phyloP scores from a whole-genome alignment of 2,113 vertebrate species.

The Tetrax tetrax region DNA sequence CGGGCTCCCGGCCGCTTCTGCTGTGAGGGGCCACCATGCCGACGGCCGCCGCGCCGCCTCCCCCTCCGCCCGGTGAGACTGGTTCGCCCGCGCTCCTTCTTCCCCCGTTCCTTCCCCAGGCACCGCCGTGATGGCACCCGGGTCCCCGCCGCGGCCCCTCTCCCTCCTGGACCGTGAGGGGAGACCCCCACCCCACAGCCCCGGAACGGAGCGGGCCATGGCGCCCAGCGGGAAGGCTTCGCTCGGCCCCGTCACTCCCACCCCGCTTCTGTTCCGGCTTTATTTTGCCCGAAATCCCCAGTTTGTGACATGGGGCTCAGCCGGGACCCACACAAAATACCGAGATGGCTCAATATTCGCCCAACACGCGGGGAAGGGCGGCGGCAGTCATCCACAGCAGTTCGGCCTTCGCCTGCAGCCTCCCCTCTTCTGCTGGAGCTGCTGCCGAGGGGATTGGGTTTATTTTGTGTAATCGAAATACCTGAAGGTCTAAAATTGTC shows the following conservation, averaged over 20 bases:
- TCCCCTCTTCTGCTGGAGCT: fast-evolving
- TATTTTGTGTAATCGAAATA: background rate
- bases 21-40: background rate
- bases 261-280: too few species aligned
- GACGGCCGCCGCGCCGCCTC: background rate
- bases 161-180: background rate
- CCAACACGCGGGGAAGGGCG: fast-evolving
- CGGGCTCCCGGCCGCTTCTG: background rate
- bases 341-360: fast-evolving
- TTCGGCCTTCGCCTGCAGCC: background rate
- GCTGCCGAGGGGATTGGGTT: background rate
- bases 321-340: fast-evolving
- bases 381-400: too few species aligned
- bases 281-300: fast-evolving
- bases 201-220: background rate
- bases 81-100: background rate
- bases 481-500: fast-evolving
- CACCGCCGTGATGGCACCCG: background rate
- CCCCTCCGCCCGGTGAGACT: background rate
- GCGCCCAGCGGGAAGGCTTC: background rate
- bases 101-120: background rate
- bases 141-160: background rate
- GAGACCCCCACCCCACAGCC: too few species aligned
- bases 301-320: fast-evolving
- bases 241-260: too few species aligned